Evolutionary conservation across 2,113 vertebrate genomes (phyloP).

Genomic region (Melanostigma gelatinosum): DNA sequence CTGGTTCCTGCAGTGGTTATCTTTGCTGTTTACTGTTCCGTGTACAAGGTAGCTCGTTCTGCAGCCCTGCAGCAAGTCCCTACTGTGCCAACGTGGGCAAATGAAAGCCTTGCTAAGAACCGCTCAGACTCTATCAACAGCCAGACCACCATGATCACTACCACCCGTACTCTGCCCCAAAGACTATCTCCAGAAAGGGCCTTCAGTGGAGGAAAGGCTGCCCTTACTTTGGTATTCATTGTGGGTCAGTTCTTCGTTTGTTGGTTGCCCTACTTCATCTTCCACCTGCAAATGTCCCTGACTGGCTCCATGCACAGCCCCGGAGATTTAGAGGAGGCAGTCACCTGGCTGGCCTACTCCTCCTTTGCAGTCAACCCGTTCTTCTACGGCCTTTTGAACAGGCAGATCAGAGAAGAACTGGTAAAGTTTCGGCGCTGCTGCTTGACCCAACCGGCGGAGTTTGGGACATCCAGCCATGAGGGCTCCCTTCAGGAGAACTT

Average conservation of each 20-base stretch:
- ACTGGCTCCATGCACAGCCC: slow-evolving; percentile 69
- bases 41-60: slow-evolving; percentile 92
- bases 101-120: slow-evolving; percentile 68
- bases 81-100: slow-evolving; percentile 78
- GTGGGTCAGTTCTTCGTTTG: slow-evolving; percentile 95
- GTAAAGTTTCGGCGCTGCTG: slow-evolving; percentile 87
- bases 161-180: slow-evolving; percentile 78
- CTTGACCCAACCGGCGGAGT: slow-evolving; percentile 67
- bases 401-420: slow-evolving; percentile 91
- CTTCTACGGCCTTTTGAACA: slow-evolving; percentile 91
- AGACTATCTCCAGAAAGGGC: slow-evolving; percentile 83
- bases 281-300: slow-evolving; percentile 88
- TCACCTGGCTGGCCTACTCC: slow-evolving; percentile 94
- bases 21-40: slow-evolving; percentile 88
- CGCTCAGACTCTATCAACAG: slow-evolving; percentile 89
- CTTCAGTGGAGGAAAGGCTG: slow-evolving; percentile 89
- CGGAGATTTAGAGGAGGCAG: slow-evolving; percentile 83
- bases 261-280: slow-evolving; percentile 94
- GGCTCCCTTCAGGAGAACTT: slow-evolving; percentile 89
- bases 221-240: slow-evolving; percentile 90
- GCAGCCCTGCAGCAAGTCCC: slow-evolving; percentile 85
- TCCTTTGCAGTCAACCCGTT: slow-evolving; percentile 94
- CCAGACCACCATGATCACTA: slow-evolving; percentile 87
- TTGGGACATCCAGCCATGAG: slow-evolving; percentile 85
- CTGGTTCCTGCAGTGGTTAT: slow-evolving; percentile 88